Conservation (phyloP, 2,113 vertebrate species). For the Synodontis membranacea region DNA sequence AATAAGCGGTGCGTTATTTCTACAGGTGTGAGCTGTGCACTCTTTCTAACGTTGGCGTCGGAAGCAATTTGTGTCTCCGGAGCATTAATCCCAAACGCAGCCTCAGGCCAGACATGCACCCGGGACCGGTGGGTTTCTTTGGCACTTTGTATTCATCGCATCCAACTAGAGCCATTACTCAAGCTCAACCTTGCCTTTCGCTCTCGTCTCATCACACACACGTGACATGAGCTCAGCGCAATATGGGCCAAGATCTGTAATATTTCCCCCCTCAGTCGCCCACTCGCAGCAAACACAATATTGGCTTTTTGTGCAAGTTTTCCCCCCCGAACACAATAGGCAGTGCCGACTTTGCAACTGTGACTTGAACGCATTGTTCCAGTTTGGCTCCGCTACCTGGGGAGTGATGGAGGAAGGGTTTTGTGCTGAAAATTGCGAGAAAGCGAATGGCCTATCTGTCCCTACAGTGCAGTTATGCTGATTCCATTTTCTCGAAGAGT, state of each 20-base stretch:
- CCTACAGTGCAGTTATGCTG: constrained; percentile 54
- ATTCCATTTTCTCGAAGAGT: constrained; percentile 49
- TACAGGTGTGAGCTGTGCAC: not conserved
- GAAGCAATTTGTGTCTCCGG: constrained; percentile 20
- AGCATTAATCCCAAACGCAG: not conserved
- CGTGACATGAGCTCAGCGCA: not conserved
- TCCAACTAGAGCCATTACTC: constrained; percentile 20
- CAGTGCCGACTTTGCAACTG: constrained; percentile 21
- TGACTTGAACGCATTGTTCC: constrained; percentile 27
- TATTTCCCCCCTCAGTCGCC: not conserved
- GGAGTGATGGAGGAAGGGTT: constrained; percentile 21
- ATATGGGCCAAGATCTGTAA: not conserved
- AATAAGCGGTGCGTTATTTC: constrained; percentile 4
- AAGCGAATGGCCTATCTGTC: constrained; percentile 44
- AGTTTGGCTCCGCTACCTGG: constrained; percentile 26
- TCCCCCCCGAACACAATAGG: not conserved
- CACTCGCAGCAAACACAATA: not conserved
- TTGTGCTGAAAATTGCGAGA: constrained; percentile 47
- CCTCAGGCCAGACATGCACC: constrained; percentile 21
- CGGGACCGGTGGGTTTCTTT: not conserved
- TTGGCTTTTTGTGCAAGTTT: not conserved
- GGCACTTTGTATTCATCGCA: constrained; percentile 37
- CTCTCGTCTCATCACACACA: not conserved
- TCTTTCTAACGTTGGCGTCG: not conserved
- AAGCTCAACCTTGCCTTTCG: not conserved